A percentile compares a stretch with the other conserved stretches of the same genome.
Evolutionary conservation across 2,797 vertebrate genomes (phyloP).

Genomic region (Enteromius treurensis): DNA sequence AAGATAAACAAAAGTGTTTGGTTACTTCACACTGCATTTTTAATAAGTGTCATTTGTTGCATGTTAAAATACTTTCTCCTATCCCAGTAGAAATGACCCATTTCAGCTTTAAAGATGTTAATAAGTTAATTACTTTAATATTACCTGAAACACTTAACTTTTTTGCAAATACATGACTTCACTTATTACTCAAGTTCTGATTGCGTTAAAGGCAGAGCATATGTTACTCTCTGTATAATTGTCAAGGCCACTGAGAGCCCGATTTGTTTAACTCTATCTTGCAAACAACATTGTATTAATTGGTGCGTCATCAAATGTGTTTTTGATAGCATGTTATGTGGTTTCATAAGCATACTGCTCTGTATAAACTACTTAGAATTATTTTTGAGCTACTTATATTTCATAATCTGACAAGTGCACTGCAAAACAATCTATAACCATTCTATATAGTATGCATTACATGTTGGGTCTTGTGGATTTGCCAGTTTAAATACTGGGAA

Average conservation of each 20-base stretch:
- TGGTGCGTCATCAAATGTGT: not conserved
- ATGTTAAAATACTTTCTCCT: not conserved
- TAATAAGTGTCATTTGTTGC: not conserved
- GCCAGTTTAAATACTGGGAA: not conserved
- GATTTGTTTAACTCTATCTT: slow-evolving; percentile 23
- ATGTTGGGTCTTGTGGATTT: not conserved
- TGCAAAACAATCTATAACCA: slow-evolving; percentile 25
- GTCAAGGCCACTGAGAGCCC: slow-evolving; percentile 13
- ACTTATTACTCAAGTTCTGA: slow-evolving; percentile 43
- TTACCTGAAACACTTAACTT: not conserved
- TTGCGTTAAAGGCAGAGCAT: slow-evolving; percentile 64
- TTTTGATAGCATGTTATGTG: slow-evolving; percentile 32
- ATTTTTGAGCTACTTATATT: not conserved
- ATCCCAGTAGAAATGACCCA: not conserved
- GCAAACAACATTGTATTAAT: not conserved
- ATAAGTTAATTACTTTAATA: not conserved
- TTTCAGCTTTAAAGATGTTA: too few species aligned
- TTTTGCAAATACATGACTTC: not conserved
- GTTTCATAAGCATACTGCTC: not conserved
- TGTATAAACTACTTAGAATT: slow-evolving; percentile 20
- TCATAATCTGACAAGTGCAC: not conserved
- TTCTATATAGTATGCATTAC: not conserved
- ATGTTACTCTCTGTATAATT: not conserved
- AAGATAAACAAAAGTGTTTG: not conserved
- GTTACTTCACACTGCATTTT: slow-evolving; percentile 15